These are phyloP conservation scores for Callionymus lyra DNA, from an alignment of 2,113 vertebrate genomes.

Conservation along the genomic window DNA sequence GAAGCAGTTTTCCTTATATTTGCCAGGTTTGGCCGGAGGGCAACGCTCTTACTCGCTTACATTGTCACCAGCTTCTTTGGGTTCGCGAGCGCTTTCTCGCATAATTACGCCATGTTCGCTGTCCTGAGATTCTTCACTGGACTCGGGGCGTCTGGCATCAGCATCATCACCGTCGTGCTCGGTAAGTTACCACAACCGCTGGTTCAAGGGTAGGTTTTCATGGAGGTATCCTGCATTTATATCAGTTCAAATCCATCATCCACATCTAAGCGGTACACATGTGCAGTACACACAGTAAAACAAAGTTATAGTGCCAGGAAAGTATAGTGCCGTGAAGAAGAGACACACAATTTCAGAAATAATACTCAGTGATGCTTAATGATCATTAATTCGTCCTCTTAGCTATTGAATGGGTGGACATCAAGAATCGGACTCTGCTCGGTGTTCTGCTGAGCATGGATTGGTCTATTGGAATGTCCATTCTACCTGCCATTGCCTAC, in stretches of 20 bases:
- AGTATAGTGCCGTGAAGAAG: too few species aligned
- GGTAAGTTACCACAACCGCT: slow-evolving; percentile 33
- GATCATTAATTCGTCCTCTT: not conserved
- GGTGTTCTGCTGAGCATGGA: slow-evolving; percentile 44
- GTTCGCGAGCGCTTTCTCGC: slow-evolving; percentile 46
- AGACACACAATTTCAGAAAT: too few species aligned
- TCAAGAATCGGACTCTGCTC: slow-evolving; percentile 43
- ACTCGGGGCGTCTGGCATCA: slow-evolving; percentile 51
- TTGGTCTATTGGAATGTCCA: slow-evolving; percentile 28
- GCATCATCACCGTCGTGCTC: slow-evolving; percentile 46
- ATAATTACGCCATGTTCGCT: slow-evolving; percentile 42
- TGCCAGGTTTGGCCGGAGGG: slow-evolving; percentile 56
- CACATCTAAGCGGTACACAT: too few species aligned
- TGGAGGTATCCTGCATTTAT: too few species aligned
- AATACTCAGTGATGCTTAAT: too few species aligned
- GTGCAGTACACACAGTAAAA: too few species aligned
- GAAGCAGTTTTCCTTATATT: not conserved
- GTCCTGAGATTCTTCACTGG: slow-evolving; percentile 59
- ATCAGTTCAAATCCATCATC: too few species aligned
- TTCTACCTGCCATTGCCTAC: slow-evolving; percentile 48
- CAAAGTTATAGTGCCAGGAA: too few species aligned
- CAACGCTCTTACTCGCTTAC: slow-evolving; percentile 45
- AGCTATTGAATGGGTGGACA: slow-evolving; percentile 60
- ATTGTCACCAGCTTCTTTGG: slow-evolving; percentile 29
- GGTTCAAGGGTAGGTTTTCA: too few species aligned